Base-by-base conservation (phyloP, 2,113 vertebrate genomes). In the Tricholaema leucomelas region DNA sequence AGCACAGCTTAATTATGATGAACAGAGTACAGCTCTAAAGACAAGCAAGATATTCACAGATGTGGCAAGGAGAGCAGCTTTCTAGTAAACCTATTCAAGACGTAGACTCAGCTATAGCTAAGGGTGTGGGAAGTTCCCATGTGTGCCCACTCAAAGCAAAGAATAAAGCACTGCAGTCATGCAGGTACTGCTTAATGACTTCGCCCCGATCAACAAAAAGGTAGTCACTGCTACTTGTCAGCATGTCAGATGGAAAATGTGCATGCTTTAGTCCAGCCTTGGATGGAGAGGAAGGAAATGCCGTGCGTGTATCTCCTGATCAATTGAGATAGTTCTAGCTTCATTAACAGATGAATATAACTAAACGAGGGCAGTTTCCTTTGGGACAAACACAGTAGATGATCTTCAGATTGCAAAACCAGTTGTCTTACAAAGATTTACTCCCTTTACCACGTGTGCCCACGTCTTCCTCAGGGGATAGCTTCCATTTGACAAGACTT, bases 181-280 rank as follows among this genome's bases (percentile, higher is more conserved):
- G 40, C 7, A 67, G 36, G 9, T 60, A 24, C 31, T 50, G 42
- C 42, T 35, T 28, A 19, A 3, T 71, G 33, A 40, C 9, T 28
- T 40, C 25, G 46, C 8, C 30, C 2, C 0, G 30, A 21, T 20
- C 44, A 42, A 12, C 0, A 1, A 67, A 50, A 19, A 48, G 23
- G 8, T 13, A 71, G 30, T 33, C 8, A 14, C 7, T 36, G 25
- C 23, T 81, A 59, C 40, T 40, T 40, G 11, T 59, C 36, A 56
- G 28, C 21, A 58, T 44, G 23, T 28, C 25, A 61, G 27, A 33
- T 27, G 48, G 13, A 46, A 13, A 85, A 36, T 0, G 2, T 38
- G 6, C 2, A 2, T 19, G 7, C 6, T 24, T 3, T 2, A 55
- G 12, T 56, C 31, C 31, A 71, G 15, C 10, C 25, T 56, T 31